Conservation (phyloP, 2,797 vertebrate genomes). For the Phalanger gymnotis region DNA sequence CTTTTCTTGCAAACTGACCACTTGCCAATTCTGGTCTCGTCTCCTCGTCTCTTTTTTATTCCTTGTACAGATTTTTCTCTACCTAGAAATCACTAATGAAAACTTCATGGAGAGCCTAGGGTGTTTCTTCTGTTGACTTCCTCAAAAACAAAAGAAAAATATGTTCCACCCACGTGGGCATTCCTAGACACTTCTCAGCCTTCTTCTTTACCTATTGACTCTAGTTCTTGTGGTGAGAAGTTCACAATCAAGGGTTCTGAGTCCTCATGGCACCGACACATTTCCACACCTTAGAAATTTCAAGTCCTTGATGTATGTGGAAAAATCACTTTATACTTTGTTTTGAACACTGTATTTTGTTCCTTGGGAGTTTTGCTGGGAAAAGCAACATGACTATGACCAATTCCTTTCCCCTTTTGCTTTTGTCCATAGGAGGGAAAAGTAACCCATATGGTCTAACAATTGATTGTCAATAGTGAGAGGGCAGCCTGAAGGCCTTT, state of each 20-base stretch:
- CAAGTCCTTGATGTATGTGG: constrained; percentile 30
- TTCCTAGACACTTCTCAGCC: not conserved
- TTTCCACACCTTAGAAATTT: constrained; percentile 27
- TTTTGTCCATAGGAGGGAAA: not conserved
- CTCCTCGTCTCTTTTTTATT: constrained; percentile 5
- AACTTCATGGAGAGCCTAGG: not conserved
- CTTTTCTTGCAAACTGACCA: constrained; percentile 26
- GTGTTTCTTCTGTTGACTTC: not conserved
- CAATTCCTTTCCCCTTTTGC: not conserved
- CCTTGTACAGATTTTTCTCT: constrained; percentile 48
- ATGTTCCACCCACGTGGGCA: not conserved
- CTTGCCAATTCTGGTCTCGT: constrained; percentile 29
- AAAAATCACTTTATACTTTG: constrained; percentile 37
- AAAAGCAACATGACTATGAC: not conserved
- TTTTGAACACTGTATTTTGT: not conserved
- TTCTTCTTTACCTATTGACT: constrained; percentile 22
- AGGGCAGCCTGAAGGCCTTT: not conserved
- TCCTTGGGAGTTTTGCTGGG: not conserved
- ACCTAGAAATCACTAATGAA: constrained; percentile 28
- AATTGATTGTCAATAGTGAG: not conserved
- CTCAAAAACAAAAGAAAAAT: not conserved
- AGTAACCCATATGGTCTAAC: not conserved
- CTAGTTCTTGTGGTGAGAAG: constrained; percentile 48
- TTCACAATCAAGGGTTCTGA: constrained; percentile 6
- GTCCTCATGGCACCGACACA: not conserved